Conservation (phyloP, 2,113 vertebrate genomes). For the Trematocara unimaculatum region DNA sequence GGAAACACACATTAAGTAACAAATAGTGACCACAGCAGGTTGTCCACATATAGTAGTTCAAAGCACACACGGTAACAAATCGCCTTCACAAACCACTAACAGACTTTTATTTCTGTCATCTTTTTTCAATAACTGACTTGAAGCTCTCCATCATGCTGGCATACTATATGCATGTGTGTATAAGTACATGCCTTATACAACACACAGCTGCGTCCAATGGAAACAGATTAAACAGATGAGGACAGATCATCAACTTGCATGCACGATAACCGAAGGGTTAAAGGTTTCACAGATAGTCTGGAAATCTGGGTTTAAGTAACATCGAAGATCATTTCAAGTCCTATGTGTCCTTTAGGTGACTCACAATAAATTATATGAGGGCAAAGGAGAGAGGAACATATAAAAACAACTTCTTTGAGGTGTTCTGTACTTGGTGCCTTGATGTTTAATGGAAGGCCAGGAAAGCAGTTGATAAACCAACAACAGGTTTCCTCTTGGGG, state of each 20-base stretch:
- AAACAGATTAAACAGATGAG: slow-evolving; percentile 37
- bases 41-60: slow-evolving; percentile 6
- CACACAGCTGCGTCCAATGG: slow-evolving; percentile 27
- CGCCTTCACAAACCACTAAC: slow-evolving; percentile 16
- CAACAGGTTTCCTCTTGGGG: background rate
- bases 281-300: background rate
- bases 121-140: slow-evolving; percentile 16
- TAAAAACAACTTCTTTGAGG: background rate
- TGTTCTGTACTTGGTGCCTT: background rate
- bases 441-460: background rate
- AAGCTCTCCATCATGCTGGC: slow-evolving; percentile 17
- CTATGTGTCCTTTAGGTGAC: background rate
- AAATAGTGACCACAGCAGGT: background rate
- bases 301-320: background rate
- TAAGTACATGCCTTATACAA: background rate
- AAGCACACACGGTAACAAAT: slow-evolving; percentile 34
- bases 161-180: background rate
- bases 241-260: slow-evolving; percentile 2
- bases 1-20: background rate
- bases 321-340: background rate
- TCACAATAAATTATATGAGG: background rate
- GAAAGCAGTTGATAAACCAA: background rate
- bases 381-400: background rate
- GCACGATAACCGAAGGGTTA: background rate
- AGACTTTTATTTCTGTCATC: slow-evolving; percentile 15